Percentiles rank a stretch among this genome's conserved stretches.
phyloP scores from a whole-genome alignment of 1,140 invertebrate genomes.

The Dermatophagoides farinae region DNA sequence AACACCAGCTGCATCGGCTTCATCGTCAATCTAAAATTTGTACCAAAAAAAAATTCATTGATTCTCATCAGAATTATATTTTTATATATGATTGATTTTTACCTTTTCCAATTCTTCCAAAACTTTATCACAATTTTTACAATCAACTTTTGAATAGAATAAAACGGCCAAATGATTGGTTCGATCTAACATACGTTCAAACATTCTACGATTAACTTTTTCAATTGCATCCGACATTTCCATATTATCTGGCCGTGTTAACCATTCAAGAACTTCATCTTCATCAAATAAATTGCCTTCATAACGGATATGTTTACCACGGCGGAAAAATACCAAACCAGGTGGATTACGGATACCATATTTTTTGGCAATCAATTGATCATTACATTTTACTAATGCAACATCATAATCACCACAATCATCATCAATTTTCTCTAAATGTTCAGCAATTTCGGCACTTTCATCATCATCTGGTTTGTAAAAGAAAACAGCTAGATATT shows the following conservation, averaged over 20 bases:
- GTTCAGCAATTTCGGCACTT: constrained; percentile 37
- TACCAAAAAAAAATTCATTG: not conserved
- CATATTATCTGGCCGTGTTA: constrained; percentile 83
- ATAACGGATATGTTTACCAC: constrained; percentile 71
- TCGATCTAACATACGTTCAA: constrained; percentile 23
- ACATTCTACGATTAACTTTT: constrained; percentile 28
- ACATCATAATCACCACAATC: constrained; percentile 77
- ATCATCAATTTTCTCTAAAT: constrained; percentile 73
- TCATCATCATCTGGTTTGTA: constrained; percentile 54
- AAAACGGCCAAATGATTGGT: constrained; percentile 45
- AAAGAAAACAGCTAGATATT: constrained; percentile 76
- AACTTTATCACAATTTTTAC: constrained; percentile 74
- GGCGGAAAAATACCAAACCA: constrained; percentile 71
- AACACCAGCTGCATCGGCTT: constrained; percentile 38
- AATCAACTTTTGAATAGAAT: constrained; percentile 71
- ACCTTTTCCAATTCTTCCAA: constrained; percentile 44
- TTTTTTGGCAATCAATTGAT: constrained; percentile 79
- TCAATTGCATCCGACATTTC: constrained; percentile 55
- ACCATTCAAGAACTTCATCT: constrained; percentile 77
- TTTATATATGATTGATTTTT: not conserved
- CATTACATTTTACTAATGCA: constrained; percentile 69
- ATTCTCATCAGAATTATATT: not conserved
- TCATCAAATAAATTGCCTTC: constrained; percentile 52
- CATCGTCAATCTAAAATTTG: constrained; percentile 24
- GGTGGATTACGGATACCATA: constrained; percentile 71